Evolutionary conservation across 1,140 invertebrate species (phyloP).

Genomic region (Acromyrmex echinatior): DNA sequence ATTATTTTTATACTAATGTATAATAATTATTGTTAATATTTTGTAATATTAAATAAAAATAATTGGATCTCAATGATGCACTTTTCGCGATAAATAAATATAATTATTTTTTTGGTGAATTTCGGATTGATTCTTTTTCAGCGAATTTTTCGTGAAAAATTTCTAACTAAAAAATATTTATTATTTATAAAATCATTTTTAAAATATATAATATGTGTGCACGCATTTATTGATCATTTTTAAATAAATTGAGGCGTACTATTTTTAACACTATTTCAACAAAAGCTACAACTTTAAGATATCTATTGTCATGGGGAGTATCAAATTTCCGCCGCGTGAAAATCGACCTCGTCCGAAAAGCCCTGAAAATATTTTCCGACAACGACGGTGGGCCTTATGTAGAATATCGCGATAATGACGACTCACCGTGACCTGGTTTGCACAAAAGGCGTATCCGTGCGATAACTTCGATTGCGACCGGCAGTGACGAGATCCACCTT

Average conservation of each 20-base stretch:
- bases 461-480: slow-evolving; percentile 52
- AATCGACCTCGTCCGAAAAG: slow-evolving; percentile 30
- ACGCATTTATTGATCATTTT: neutral
- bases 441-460: slow-evolving; percentile 50
- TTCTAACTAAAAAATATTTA: neutral
- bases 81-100: neutral
- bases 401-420: slow-evolving; percentile 47
- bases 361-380: slow-evolving; percentile 45
- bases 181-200: neutral
- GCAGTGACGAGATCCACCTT: neutral
- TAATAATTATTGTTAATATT: slow-evolving; percentile 11
- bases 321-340: slow-evolving; percentile 46
- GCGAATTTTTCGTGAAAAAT: slow-evolving; percentile 4
- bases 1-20: slow-evolving; percentile 3
- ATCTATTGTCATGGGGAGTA: neutral
- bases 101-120: neutral
- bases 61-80: neutral
- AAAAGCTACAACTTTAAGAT: neutral
- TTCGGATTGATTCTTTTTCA: neutral
- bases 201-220: neutral
- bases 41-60: neutral
- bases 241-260: neutral
- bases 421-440: slow-evolving; percentile 54
- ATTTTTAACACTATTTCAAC: neutral
- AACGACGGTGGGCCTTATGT: neutral